Evolutionary conservation across 2,797 vertebrate genomes (phyloP).

Genomic region (Pangasius mekongensis): DNA sequence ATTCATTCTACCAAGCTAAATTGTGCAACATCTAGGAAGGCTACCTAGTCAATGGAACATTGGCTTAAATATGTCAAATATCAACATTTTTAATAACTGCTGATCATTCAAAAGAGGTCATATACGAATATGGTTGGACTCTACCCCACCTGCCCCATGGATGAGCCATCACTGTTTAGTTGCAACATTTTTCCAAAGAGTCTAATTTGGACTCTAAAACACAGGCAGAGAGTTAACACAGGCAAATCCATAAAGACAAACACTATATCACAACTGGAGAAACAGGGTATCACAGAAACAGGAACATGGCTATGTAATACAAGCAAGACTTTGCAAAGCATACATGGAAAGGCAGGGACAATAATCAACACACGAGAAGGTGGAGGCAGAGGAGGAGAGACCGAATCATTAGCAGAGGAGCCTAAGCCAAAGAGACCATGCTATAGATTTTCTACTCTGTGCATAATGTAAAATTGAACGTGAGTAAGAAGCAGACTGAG

Average conservation of each 20-base stretch:
- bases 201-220: neutral
- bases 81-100: neutral
- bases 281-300: constrained; percentile 5
- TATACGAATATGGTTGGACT: neutral
- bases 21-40: neutral
- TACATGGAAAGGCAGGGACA: neutral
- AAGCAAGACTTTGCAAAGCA: neutral
- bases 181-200: neutral
- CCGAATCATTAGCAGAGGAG: neutral
- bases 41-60: neutral
- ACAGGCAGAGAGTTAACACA: neutral
- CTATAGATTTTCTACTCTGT: constrained; percentile 34
- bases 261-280: neutral
- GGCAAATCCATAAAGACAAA: neutral
- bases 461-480: constrained; percentile 30
- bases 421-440: neutral
- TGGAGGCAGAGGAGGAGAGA: neutral
- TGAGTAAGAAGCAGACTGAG: constrained; percentile 8
- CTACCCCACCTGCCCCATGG: neutral
- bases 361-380: neutral
- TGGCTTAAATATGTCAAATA: neutral
- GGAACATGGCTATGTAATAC: neutral
- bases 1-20: neutral
- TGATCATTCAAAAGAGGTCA: neutral
- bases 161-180: neutral